Evolutionary conservation across 2,113 vertebrate species (phyloP).

Genomic region (Varanus salvator): DNA sequence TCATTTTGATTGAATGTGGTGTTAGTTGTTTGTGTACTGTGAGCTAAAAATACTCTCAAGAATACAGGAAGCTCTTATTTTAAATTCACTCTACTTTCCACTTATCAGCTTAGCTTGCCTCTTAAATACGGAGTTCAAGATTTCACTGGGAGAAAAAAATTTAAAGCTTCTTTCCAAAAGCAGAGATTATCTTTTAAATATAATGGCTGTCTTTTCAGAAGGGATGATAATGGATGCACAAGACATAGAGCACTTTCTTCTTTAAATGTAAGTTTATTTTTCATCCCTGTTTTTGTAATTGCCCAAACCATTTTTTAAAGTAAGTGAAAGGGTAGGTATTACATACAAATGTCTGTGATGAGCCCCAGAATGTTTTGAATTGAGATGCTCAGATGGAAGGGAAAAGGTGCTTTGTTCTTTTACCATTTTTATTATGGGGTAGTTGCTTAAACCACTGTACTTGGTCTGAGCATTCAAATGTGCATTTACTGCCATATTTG

Average conservation of each 20-base stretch:
- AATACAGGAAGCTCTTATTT: slow-evolving; percentile 8
- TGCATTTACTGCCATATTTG: background rate
- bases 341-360: background rate
- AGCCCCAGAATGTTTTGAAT: background rate
- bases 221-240: slow-evolving; percentile 57
- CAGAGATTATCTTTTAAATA: slow-evolving; percentile 72
- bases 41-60: slow-evolving; percentile 38
- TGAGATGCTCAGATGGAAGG: background rate
- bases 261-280: background rate
- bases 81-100: slow-evolving; percentile 42
- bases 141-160: slow-evolving; percentile 52
- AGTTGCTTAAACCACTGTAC: background rate
- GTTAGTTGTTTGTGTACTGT: slow-evolving; percentile 22
- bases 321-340: background rate
- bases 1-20: slow-evolving; percentile 3
- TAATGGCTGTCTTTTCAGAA: slow-evolving; percentile 45
- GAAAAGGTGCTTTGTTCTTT: background rate
- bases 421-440: background rate
- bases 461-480: background rate
- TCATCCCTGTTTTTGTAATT: background rate
- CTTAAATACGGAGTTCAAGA: slow-evolving; percentile 49
- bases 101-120: slow-evolving; percentile 58
- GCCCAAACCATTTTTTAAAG: slow-evolving; percentile 1
- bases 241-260: background rate
- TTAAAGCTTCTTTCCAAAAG: slow-evolving; percentile 69